Conservation (phyloP, 1,140 invertebrate species). For the Helicoverpa armigera region DNA sequence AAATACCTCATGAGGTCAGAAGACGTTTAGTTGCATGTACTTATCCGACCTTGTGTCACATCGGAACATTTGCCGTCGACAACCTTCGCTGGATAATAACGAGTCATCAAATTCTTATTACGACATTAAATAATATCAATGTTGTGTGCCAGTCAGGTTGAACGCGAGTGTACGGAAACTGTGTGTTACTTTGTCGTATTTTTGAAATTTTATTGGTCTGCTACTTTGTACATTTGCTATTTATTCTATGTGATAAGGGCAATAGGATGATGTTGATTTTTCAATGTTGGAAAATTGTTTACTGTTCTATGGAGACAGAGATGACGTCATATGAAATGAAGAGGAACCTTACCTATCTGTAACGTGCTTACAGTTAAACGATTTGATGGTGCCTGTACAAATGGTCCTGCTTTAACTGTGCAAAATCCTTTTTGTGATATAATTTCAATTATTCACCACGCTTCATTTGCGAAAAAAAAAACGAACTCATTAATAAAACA, state of each 20-base stretch:
- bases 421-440: neutral
- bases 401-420: neutral
- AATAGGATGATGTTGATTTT: neutral
- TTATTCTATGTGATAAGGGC: no score
- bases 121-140: constrained; percentile 61
- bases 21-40: constrained; percentile 44
- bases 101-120: constrained; percentile 74
- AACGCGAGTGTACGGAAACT: constrained; percentile 31
- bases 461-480: neutral
- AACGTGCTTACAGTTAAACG: no score
- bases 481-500: neutral
- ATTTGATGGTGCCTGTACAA: neutral
- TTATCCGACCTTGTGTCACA: constrained; percentile 61
- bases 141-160: constrained; percentile 44
- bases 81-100: constrained; percentile 67
- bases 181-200: neutral
- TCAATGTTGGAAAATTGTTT: no score
- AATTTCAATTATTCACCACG: neutral
- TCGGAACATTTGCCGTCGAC: constrained; percentile 56
- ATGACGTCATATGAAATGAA: no score
- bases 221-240: neutral
- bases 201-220: constrained; percentile 4
- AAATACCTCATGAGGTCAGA: constrained; percentile 47
- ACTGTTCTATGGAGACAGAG: no score
- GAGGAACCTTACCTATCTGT: no score